Conservation (phyloP, 2,888 invertebrate species). For the Taphrorychus bicolor region DNA sequence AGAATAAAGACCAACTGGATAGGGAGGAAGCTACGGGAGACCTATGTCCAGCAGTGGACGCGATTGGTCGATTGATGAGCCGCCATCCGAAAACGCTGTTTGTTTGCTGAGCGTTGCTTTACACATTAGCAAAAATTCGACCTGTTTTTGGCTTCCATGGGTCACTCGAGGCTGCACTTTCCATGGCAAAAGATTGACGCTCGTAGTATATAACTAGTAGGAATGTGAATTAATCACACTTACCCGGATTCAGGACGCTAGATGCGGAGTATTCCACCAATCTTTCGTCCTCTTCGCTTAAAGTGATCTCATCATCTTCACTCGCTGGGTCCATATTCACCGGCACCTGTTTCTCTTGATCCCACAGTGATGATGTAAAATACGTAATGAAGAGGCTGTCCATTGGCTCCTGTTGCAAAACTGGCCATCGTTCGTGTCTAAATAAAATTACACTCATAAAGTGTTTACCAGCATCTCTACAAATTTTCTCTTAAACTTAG, state of each 20-base stretch:
- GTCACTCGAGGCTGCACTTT: too few species aligned
- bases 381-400: slow-evolving; percentile 40
- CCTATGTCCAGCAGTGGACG: too few species aligned
- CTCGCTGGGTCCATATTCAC: slow-evolving; percentile 39
- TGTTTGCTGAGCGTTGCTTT: too few species aligned
- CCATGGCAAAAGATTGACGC: neutral
- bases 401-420: slow-evolving; percentile 70
- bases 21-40: too few species aligned
- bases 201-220: too few species aligned
- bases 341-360: slow-evolving; percentile 32
- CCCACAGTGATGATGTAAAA: slow-evolving; percentile 43
- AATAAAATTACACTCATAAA: neutral
- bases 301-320: slow-evolving; percentile 39
- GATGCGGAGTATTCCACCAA: slow-evolving; percentile 42
- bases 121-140: too few species aligned
- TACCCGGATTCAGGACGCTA: slow-evolving; percentile 44
- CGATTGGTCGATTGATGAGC: too few species aligned
- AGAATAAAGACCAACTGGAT: too few species aligned
- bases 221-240: neutral
- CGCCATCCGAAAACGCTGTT: too few species aligned
- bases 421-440: slow-evolving; percentile 78
- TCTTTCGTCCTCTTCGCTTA: slow-evolving; percentile 41
- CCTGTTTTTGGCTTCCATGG: too few species aligned
- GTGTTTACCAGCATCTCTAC: too few species aligned
- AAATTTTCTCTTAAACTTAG: neutral